Evolutionary conservation across 1,140 invertebrate species (phyloP).

Genomic region (Gryllus bimaculatus): DNA sequence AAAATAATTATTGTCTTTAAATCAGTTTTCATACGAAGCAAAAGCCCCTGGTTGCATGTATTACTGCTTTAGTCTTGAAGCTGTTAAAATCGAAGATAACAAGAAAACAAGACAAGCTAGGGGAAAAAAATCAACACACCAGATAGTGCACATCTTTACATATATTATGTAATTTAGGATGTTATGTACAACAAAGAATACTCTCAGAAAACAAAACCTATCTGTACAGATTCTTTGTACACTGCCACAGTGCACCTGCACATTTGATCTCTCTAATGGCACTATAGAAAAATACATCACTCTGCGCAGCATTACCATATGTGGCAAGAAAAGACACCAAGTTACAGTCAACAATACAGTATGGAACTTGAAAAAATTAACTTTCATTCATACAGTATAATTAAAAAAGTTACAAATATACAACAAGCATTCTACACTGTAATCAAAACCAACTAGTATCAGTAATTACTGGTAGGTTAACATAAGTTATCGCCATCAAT

Average conservation of each 20-base stretch:
- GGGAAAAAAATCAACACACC: not conserved
- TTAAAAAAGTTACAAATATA: slow-evolving; percentile 6
- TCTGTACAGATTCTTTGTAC: not conserved
- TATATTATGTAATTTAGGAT: not conserved
- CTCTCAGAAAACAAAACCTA: not conserved
- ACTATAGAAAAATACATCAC: not conserved
- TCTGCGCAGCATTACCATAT: not conserved
- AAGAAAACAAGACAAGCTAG: not conserved
- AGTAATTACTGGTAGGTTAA: not conserved
- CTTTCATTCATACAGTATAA: not conserved
- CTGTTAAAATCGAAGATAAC: too few species aligned
- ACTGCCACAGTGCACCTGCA: not conserved
- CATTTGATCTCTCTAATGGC: not conserved
- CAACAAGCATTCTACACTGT: not conserved
- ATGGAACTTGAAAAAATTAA: not conserved
- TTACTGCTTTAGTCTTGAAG: too few species aligned
- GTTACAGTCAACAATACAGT: not conserved
- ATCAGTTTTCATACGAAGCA: too few species aligned
- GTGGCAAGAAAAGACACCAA: slow-evolving; percentile 3
- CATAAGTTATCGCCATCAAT: not conserved
- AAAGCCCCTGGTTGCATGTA: too few species aligned
- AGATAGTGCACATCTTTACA: not conserved
- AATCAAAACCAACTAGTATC: not conserved
- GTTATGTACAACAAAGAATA: not conserved
- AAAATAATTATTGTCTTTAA: too few species aligned